These are phyloP conservation scores for Melanophora roralis DNA, from an alignment of 2,888 invertebrate species.

Conservation along the genomic window DNA sequence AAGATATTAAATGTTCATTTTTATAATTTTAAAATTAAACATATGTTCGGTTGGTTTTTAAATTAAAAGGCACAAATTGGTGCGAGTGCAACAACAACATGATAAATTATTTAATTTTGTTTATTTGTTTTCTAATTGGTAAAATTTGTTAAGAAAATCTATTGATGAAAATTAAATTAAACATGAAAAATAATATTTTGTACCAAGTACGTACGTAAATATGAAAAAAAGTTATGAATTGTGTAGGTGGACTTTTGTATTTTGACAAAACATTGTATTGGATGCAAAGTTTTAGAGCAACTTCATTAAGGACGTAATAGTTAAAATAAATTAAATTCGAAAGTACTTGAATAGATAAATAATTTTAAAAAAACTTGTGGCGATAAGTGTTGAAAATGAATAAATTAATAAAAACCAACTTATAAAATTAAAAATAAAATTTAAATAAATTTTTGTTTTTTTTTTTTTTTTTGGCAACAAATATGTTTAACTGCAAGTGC, in stretches of 20 bases:
- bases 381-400: neutral
- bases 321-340: neutral
- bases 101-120: neutral
- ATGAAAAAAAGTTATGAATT: too few relatives aligned
- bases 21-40: neutral
- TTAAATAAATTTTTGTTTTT: too few relatives aligned
- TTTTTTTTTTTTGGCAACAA: too few relatives aligned
- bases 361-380: neutral
- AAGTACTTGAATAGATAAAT: neutral
- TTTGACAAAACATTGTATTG: too few relatives aligned
- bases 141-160: neutral
- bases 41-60: neutral
- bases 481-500: neutral
- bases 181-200: constrained; percentile 5
- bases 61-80: neutral
- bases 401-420: neutral
- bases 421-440: neutral
- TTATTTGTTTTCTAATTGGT: constrained; percentile 5
- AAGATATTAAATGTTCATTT: neutral
- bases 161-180: neutral
- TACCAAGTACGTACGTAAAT: neutral
- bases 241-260: neutral
- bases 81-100: neutral
- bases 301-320: neutral
- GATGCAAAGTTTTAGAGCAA: neutral